Evolutionary conservation across 2,113 vertebrate genomes (phyloP), one percentile per base, ranked within the genome.

Genomic region (Bombycilla garrulus): DNA sequence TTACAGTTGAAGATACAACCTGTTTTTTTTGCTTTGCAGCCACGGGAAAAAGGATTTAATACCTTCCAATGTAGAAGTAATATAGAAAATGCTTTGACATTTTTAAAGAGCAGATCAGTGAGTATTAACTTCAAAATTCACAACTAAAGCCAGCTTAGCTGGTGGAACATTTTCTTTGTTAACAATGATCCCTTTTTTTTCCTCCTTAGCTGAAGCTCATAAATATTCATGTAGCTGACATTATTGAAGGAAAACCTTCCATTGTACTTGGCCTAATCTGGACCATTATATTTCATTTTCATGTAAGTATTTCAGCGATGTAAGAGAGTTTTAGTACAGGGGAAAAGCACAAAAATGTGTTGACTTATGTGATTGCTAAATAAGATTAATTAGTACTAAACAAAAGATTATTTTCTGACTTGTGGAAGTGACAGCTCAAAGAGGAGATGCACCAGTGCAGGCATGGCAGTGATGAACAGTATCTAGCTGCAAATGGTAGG

Each of bases 211-310:
- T 99, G 95, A 99, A 99, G 96, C 98, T 99, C 51, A 99, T 99
- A 97, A 99, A 99, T 98, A 99, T 99, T 96, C 99, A 99, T 97
- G 98, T 99, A 95, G 96, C 99, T 94, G 99, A 99, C 96, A 99
- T 99, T 83, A 97, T 99, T 64, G 98, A 99, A 80, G 99, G 99
- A 42, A 99, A 98, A 83, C 99, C 99, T 57, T 99, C 99, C 95
- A 99, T 99, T 97, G 99, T 99, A 96, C 98, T 99, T 92, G 99
- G 99, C 86, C 98, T 99, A 57, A 98, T 99, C 95, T 99, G 99
- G 99, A 99, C 98, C 53, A 98, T 99, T 97, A 99, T 99, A 90
- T 97, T 99, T 67, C 99, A 99, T 98, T 99, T 99, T 93, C 99
- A 99, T 65, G 99, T 99, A 95, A 98, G 99, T 98, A 93, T 84